Conservation (phyloP, 2,888 invertebrate genomes). For the Drosophila tripunctata region DNA sequence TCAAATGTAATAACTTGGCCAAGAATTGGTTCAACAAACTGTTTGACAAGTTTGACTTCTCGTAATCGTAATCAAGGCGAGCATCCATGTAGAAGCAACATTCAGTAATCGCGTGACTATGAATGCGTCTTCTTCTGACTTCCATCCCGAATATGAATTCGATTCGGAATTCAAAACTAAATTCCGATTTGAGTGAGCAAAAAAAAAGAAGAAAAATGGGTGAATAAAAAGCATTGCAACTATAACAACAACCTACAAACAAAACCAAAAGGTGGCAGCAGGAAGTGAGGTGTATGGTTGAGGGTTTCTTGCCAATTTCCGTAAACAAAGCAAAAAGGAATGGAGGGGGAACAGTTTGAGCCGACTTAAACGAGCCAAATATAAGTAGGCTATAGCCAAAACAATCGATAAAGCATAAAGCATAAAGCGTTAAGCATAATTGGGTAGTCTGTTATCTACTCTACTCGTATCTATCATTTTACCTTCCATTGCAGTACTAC, state of each 20-base stretch:
- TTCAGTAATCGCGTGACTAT: constrained; percentile 58
- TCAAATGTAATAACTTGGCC: constrained; percentile 45
- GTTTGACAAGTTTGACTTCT: constrained; percentile 59
- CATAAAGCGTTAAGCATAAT: constrained; percentile 31
- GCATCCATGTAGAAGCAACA: constrained; percentile 27
- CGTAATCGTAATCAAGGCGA: constrained; percentile 43
- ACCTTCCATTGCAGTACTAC: constrained; percentile 83
- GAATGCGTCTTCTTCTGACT: constrained; percentile 3
- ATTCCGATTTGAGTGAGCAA: constrained; percentile 6
- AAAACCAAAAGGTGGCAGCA: constrained; percentile 16
- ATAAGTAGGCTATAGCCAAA: constrained; percentile 47
- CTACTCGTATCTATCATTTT: background rate
- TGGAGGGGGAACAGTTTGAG: constrained; percentile 26
- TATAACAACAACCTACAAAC: constrained; percentile 83
- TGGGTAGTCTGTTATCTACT: constrained; percentile 12
- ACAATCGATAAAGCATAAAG: constrained; percentile 50
- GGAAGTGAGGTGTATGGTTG: background rate
- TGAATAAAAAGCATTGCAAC: constrained; percentile 71
- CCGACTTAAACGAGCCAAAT: constrained; percentile 13
- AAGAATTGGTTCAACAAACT: constrained; percentile 66
- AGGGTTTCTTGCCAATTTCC: constrained; percentile 44
- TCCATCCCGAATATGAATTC: constrained; percentile 13
- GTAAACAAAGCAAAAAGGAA: constrained; percentile 27
- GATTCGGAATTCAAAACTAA: background rate
- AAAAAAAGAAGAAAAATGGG: constrained; percentile 43